These are phyloP conservation scores for Scaptodrosophila lebanonensis DNA, from an alignment of 1,140 invertebrate species.

Conservation along the genomic window DNA sequence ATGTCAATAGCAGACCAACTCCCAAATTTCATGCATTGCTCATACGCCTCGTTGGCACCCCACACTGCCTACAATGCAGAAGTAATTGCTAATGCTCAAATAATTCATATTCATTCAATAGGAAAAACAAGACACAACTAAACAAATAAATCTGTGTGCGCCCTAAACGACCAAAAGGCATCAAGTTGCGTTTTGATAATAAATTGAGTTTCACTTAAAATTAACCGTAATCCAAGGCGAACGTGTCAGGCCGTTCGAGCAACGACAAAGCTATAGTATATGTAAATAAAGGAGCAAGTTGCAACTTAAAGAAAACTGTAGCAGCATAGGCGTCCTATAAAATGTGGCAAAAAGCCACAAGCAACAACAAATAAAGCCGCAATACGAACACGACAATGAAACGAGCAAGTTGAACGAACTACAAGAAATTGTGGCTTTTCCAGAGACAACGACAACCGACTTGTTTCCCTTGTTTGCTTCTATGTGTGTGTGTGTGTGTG, in stretches of 20 bases:
- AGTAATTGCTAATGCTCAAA: conserved; percentile 11
- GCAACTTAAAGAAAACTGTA: conserved; percentile 34
- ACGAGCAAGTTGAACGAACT: too few relatives aligned
- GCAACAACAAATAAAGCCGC: conserved; percentile 25
- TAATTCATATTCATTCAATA: conserved; percentile 44
- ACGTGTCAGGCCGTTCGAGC: conserved; percentile 41
- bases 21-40: conserved; percentile 53
- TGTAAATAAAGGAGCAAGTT: too few relatives aligned
- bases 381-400: too few relatives aligned
- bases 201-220: conserved; percentile 74
- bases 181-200: conserved; percentile 67
- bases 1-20: conserved; percentile 51
- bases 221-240: conserved; percentile 64
- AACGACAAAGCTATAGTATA: too few relatives aligned
- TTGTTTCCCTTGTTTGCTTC: not conserved
- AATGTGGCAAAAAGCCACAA: conserved; percentile 54
- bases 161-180: conserved; percentile 44
- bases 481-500: not conserved
- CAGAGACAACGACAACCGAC: conserved; percentile 63
- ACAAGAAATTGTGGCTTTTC: conserved; percentile 29
- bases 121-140: conserved; percentile 36
- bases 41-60: conserved; percentile 32
- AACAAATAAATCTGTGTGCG: conserved; percentile 48
- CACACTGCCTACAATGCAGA: conserved; percentile 4
- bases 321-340: conserved; percentile 65